Conservation (phyloP, 2,888 invertebrate genomes). For the Cordilura impudica region DNA sequence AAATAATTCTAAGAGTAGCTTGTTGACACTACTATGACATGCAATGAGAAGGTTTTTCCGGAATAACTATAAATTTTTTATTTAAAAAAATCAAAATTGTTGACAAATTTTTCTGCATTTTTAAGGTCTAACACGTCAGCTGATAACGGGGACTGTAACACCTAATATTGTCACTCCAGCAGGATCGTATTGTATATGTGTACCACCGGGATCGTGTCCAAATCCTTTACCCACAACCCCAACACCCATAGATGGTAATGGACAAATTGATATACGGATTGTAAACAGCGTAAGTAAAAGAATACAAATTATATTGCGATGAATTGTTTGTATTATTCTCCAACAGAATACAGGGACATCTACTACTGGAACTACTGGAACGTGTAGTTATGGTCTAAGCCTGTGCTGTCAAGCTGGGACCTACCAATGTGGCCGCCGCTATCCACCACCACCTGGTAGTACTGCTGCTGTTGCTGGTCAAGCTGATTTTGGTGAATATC, state of each 20-base stretch:
- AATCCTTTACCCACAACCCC: constrained; percentile 67
- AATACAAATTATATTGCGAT: background rate
- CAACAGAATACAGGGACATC: constrained; percentile 62
- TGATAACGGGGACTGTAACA: constrained; percentile 68
- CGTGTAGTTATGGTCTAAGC: constrained; percentile 71
- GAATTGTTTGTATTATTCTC: background rate
- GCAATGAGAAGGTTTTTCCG: too few species aligned
- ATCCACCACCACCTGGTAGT: constrained; percentile 73
- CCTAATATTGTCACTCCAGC: constrained; percentile 64
- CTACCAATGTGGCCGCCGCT: constrained; percentile 75
- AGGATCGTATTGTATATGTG: constrained; percentile 74
- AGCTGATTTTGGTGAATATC: constrained; percentile 84
- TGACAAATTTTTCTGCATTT: background rate
- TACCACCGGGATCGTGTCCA: constrained; percentile 74
- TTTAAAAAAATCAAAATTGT: background rate
- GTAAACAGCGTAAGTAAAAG: constrained; percentile 80
- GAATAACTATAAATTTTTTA: too few species aligned
- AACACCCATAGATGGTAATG: constrained; percentile 78
- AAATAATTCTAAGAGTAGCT: too few species aligned
- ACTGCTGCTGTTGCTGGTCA: constrained; percentile 79
- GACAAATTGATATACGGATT: constrained; percentile 82
- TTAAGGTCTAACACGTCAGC: constrained; percentile 70
- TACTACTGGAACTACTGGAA: constrained; percentile 60
- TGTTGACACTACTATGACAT: too few species aligned
- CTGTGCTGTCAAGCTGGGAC: constrained; percentile 73